A percentile compares a stretch with the other conserved stretches of the same genome.
Evolutionary conservation across 2,113 vertebrate genomes (phyloP).

Genomic region (Boleophthalmus pectinirostris): DNA sequence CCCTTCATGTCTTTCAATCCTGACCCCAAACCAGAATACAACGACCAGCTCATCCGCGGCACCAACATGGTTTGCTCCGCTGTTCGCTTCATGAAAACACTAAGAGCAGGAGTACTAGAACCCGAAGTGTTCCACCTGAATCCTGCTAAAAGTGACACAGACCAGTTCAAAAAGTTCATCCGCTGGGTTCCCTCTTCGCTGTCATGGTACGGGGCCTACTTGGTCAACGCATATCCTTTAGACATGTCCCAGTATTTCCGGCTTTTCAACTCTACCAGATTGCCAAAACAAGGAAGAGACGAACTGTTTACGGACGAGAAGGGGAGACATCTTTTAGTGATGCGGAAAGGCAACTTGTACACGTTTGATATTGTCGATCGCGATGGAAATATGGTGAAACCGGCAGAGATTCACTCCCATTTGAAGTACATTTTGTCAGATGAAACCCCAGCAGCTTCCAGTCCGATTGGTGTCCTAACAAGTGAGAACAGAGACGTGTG

Average conservation of each 20-base stretch:
- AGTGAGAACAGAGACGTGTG: slow-evolving; percentile 91
- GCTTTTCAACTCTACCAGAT: slow-evolving; percentile 92
- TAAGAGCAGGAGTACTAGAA: slow-evolving; percentile 85
- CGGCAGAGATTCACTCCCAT: slow-evolving; percentile 89
- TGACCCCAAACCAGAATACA: slow-evolving; percentile 86
- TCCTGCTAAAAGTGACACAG: slow-evolving; percentile 89
- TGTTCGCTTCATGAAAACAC: slow-evolving; percentile 92
- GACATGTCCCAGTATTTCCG: slow-evolving; percentile 99
- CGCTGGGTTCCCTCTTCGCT: slow-evolving; percentile 89
- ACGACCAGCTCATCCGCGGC: slow-evolving; percentile 86
- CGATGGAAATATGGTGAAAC: slow-evolving; percentile 84
- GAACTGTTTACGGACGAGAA: slow-evolving; percentile 86
- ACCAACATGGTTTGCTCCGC: slow-evolving; percentile 92
- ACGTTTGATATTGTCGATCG: slow-evolving; percentile 87
- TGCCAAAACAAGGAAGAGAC: slow-evolving; percentile 83
- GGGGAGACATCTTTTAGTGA: slow-evolving; percentile 86
- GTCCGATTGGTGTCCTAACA: slow-evolving; percentile 86
- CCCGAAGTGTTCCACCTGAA: slow-evolving; percentile 96
- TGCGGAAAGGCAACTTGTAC: slow-evolving; percentile 91
- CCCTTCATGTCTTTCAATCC: slow-evolving; percentile 90
- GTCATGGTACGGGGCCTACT: slow-evolving; percentile 95
- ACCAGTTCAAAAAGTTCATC: slow-evolving; percentile 87
- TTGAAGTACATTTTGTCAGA: slow-evolving; percentile 87
- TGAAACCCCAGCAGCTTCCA: slow-evolving; percentile 68
- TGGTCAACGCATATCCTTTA: slow-evolving; percentile 93